Conservation (phyloP, 2,797 vertebrate species). For the Falco novaeseelandiae region DNA sequence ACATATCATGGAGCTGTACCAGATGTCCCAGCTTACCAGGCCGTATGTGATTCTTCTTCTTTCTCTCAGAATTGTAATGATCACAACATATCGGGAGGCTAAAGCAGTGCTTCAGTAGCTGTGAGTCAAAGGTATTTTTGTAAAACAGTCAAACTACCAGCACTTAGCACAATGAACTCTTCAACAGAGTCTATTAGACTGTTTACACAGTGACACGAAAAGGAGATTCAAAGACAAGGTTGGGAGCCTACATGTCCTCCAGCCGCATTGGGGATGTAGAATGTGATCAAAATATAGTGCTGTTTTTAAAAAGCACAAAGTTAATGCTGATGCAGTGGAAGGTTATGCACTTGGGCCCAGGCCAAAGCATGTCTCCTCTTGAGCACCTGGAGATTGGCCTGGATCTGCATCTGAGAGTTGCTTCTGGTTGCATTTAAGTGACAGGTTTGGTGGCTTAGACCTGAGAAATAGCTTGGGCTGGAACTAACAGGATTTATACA, state of each 20-base stretch:
- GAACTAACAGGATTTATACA: neutral
- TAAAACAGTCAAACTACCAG: neutral
- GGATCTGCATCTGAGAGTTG: neutral
- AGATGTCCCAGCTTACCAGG: neutral
- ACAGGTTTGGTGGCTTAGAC: neutral
- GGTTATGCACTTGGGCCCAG: neutral
- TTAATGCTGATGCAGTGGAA: neutral
- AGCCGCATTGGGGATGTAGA: accelerated
- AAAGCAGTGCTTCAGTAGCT: neutral
- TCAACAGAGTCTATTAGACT: neutral
- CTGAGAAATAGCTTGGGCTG: neutral
- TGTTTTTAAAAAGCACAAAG: neutral
- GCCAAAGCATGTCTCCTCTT: neutral
- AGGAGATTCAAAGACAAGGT: neutral
- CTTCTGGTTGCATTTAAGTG: neutral
- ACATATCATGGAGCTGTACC: accelerated
- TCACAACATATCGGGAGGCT: neutral
- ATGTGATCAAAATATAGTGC: neutral
- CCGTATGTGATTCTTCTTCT: neutral
- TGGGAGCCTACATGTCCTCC: neutral
- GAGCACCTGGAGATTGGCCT: neutral
- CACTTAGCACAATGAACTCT: neutral
- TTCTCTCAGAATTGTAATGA: neutral
- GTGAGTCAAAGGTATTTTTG: neutral
- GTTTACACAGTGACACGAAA: neutral